Evolutionary conservation across 1,140 invertebrate genomes (phyloP).

Genomic region (Elymnias hypermnestra): DNA sequence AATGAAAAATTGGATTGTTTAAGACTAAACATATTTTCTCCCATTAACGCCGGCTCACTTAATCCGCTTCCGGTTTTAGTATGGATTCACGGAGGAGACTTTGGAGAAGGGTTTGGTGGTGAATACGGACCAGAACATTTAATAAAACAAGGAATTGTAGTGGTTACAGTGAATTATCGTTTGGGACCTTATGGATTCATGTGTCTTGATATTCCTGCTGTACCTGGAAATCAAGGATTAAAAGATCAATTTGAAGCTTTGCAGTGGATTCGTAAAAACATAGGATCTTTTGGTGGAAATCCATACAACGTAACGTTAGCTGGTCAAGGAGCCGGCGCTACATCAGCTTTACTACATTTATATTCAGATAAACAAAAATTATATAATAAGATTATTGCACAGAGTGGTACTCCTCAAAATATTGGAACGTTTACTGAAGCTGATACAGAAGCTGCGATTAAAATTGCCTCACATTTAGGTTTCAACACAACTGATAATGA

Average conservation of each 20-base stretch:
- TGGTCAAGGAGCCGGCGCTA: constrained; percentile 55
- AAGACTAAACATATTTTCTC: constrained; percentile 53
- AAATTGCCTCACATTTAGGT: constrained; percentile 49
- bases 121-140: constrained; percentile 44
- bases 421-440: constrained; percentile 45
- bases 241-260: constrained; percentile 81
- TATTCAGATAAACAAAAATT: constrained; percentile 53
- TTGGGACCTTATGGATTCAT: constrained; percentile 63
- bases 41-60: constrained; percentile 40
- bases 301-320: constrained; percentile 76
- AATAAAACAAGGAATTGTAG: constrained; percentile 49
- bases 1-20: constrained; percentile 48
- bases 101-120: constrained; percentile 37
- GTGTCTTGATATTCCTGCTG: constrained; percentile 53
- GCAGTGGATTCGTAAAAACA: constrained; percentile 80
- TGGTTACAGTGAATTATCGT: constrained; percentile 60
- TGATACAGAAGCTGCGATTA: constrained; percentile 46
- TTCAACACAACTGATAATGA: constrained; percentile 41
- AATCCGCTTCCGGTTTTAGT: constrained; percentile 58
- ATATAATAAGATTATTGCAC: constrained; percentile 54
- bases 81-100: constrained; percentile 59
- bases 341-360: constrained; percentile 49
- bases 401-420: constrained; percentile 57
- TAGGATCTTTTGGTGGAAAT: constrained; percentile 82
- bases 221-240: constrained; percentile 83